These are phyloP conservation scores for Drosophila merina DNA, from an alignment of 2,888 invertebrate genomes.

Conservation along the genomic window DNA sequence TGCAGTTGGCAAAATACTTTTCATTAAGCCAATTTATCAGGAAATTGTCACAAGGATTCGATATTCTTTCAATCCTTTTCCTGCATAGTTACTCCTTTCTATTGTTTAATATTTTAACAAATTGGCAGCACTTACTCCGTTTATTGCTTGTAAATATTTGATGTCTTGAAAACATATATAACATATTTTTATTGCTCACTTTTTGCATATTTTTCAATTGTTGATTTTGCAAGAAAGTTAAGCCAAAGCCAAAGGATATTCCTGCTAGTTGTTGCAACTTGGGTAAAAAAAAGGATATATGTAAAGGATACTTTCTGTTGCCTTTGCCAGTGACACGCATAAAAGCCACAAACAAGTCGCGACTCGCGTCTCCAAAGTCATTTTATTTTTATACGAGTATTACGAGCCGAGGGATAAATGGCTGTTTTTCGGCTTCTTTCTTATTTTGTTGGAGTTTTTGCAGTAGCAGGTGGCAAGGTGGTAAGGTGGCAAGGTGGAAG, in stretches of 20 bases:
- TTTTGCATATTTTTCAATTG: background rate
- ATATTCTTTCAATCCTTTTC: background rate
- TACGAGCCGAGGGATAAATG: constrained; percentile 16
- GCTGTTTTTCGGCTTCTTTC: background rate
- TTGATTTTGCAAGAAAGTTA: constrained; percentile 14
- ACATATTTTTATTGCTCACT: too few relatives aligned
- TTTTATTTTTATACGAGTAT: constrained; percentile 36
- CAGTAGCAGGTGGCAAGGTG: constrained; percentile 1
- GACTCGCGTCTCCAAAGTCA: constrained; percentile 38
- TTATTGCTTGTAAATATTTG: too few relatives aligned
- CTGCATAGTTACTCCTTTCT: background rate
- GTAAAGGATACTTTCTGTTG: constrained; percentile 13
- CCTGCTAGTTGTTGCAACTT: constrained; percentile 7
- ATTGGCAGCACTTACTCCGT: too few relatives aligned
- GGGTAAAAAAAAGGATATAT: background rate
- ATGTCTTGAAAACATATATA: too few relatives aligned
- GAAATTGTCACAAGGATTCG: background rate
- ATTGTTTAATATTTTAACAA: too few relatives aligned
- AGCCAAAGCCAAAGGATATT: constrained; percentile 7
- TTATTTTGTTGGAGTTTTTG: background rate
- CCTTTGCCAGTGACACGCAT: constrained; percentile 56
- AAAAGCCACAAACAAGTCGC: constrained; percentile 67
- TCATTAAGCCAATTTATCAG: constrained; percentile 15
- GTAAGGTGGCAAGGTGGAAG: constrained; percentile 12
- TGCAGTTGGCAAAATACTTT: constrained; percentile 15